phyloP scores from a whole-genome alignment of 1,140 invertebrate species.

The Eumeta japonica region DNA sequence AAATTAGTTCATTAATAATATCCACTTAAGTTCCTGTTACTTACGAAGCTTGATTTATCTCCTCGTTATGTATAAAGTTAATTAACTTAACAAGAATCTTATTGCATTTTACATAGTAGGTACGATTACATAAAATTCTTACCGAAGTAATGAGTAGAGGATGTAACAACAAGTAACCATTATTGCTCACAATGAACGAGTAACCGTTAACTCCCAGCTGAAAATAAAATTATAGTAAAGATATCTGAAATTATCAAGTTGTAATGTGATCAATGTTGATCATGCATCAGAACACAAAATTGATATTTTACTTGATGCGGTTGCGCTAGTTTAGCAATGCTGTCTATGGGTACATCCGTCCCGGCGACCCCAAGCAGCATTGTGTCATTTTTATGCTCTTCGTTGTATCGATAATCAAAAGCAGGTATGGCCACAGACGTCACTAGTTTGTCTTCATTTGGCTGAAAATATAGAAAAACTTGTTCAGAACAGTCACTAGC shows the following conservation, averaged over 20 bases:
- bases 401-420: slow-evolving; percentile 69
- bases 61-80: neutral
- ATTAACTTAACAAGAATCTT: neutral
- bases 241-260: no score
- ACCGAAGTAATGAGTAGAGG: slow-evolving; percentile 75
- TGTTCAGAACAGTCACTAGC: no score
- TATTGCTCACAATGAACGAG: slow-evolving; percentile 93
- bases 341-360: slow-evolving; percentile 89
- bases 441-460: slow-evolving; percentile 64
- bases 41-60: no score
- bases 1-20: no score
- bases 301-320: slow-evolving; percentile 61
- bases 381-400: slow-evolving; percentile 63
- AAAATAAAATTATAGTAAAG: slow-evolving; percentile 22
- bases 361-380: slow-evolving; percentile 88
- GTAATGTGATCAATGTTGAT: no score
- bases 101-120: neutral
- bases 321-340: slow-evolving; percentile 82
- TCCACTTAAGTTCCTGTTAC: no score
- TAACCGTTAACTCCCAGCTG: slow-evolving; percentile 94
- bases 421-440: slow-evolving; percentile 85
- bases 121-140: slow-evolving; percentile 31
- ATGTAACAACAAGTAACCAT: slow-evolving; percentile 88
- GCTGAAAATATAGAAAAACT: slow-evolving; percentile 23
- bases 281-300: no score